Base-by-base conservation (phyloP, 1,140 invertebrate species). In the Pemphigus obesinymphae region DNA sequence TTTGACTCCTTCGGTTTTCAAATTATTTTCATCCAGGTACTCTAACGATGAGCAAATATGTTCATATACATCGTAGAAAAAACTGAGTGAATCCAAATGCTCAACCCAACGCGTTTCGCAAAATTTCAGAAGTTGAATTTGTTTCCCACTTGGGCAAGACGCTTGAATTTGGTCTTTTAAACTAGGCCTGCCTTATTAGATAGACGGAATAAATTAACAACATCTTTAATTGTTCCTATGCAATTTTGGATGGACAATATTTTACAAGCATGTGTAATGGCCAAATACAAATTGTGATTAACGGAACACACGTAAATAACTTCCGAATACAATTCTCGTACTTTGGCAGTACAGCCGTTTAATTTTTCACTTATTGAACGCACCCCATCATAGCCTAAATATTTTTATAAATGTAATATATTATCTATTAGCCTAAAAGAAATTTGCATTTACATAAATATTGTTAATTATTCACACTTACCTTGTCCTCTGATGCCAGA, bases 241-340 rank as follows among this genome's bases (percentile, higher is more conserved):
- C 53, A 55, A 40, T 78, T 78, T 40, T 50, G 31, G 50, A 78
- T 78, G 34, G 20, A 23, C 26, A 50, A 29, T 55, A 78, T 61
- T 34, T 53, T 37, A 20, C 75, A 78, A 6, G 20, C 20, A 8
- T 78, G 20, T 11, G 20, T 40, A 37, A 78, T 58, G 3, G 48
- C 75, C 13, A 58, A 40, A 78, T 78, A 6, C 50, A 76, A 29
- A n/a, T n/a, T n/a, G n/a, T n/a, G n/a, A n/a, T n/a, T n/a, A n/a
- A n/a, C n/a, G n/a, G n/a, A n/a, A n/a, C 55, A 20, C 34, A 76
- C 48, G n/a, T 76, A 76, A 53, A 75, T 53, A n/a, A 23, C 72
- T 37, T 53, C 45, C 3, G 72, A 26, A 76, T 76, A 76, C 53
- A 34, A 10, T 55, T 76, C 31, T 37, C 43, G 43, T 31, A 76